Conservation (phyloP, 2,113 vertebrate genomes). For the Apodemus sylvaticus region DNA sequence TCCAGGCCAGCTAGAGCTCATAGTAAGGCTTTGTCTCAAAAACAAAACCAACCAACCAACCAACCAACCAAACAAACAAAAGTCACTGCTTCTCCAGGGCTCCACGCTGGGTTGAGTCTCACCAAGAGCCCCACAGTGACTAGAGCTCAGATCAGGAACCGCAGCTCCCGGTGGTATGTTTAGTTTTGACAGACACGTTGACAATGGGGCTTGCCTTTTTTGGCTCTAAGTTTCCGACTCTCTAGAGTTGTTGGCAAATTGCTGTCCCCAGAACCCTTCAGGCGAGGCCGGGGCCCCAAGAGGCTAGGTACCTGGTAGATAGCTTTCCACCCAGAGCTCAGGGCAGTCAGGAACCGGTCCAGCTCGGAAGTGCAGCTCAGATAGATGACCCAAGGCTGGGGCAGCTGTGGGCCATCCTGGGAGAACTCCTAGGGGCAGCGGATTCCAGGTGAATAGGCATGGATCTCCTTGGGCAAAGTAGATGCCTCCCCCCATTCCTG, state of each 20-base stretch:
- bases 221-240: background rate
- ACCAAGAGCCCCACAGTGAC: background rate
- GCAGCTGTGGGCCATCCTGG: slow-evolving; percentile 89
- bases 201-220: background rate
- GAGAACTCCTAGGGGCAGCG: slow-evolving; percentile 90
- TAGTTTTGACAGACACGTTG: background rate
- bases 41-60: background rate
- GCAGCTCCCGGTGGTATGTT: background rate
- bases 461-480: background rate
- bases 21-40: background rate
- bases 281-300: background rate
- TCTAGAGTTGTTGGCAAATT: background rate
- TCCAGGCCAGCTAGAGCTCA: background rate
- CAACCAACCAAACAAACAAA: background rate
- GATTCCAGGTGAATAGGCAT: accelerated
- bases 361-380: slow-evolving; percentile 94
- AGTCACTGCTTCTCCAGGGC: background rate
- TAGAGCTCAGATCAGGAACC: background rate
- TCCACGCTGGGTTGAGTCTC: too few species aligned
- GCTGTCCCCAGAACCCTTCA: background rate
- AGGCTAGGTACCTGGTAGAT: slow-evolving; percentile 90
- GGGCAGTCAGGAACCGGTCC: slow-evolving; percentile 90
- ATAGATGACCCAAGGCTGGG: slow-evolving; percentile 95
- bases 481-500: accelerated
- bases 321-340: slow-evolving; percentile 88